Conservation (phyloP, 2,113 vertebrate species). For the Antennarius striatus region DNA sequence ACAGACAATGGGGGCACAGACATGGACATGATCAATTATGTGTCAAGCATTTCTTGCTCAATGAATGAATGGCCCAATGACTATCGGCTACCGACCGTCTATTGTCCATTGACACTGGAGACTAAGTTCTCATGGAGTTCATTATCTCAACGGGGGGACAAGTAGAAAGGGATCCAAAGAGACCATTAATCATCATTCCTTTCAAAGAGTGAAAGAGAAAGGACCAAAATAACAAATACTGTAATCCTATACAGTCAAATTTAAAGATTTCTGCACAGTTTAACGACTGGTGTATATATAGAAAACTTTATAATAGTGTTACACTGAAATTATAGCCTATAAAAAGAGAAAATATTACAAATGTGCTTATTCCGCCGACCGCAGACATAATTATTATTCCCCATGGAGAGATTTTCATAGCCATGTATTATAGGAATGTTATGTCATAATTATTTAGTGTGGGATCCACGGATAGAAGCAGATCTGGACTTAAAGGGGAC, state of each 20-base stretch:
- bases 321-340: slow-evolving; percentile 8
- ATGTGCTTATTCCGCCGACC: slow-evolving; percentile 3
- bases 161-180: slow-evolving; percentile 71
- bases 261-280: slow-evolving; percentile 6
- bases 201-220: slow-evolving; percentile 54
- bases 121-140: slow-evolving; percentile 79
- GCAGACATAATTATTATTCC: slow-evolving; percentile 20
- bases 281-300: slow-evolving; percentile 15
- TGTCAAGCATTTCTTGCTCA: slow-evolving; percentile 76
- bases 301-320: slow-evolving; percentile 14
- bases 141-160: slow-evolving; percentile 72
- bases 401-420: background rate
- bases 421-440: slow-evolving; percentile 13
- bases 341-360: background rate
- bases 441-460: slow-evolving; percentile 27
- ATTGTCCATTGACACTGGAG: slow-evolving; percentile 75
- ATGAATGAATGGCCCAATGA: slow-evolving; percentile 71
- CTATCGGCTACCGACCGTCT: slow-evolving; percentile 71
- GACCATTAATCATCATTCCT: slow-evolving; percentile 77
- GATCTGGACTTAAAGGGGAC: slow-evolving; percentile 26
- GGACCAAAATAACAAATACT: slow-evolving; percentile 56
- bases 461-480: slow-evolving; percentile 22
- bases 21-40: slow-evolving; percentile 80
- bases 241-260: slow-evolving; percentile 49
- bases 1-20: slow-evolving; percentile 74